Evolutionary conservation across 2,888 invertebrate species (phyloP).

Genomic region (Pristionchus fissidentatus): DNA sequence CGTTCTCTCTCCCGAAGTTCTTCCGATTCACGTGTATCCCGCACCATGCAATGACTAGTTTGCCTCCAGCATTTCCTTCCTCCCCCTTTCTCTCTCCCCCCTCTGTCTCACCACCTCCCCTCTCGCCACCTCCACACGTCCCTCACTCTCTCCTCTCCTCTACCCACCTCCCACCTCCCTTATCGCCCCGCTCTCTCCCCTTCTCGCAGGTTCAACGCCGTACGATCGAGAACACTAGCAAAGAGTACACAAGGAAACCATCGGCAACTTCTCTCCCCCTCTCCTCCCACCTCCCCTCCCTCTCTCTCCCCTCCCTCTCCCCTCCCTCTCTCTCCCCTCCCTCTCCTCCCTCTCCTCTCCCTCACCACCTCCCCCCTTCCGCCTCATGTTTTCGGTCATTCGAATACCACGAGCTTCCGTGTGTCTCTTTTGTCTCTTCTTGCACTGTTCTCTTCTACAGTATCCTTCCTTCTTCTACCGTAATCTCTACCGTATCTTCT

Average conservation of each 20-base stretch:
- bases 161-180: background rate
- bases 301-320: background rate
- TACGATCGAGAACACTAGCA: slow-evolving; percentile 24
- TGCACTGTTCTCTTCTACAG: no score
- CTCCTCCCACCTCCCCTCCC: background rate
- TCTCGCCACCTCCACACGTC: background rate
- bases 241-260: slow-evolving; percentile 36
- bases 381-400: no score
- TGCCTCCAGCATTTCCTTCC: slow-evolving; percentile 34
- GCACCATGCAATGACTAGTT: slow-evolving; percentile 27
- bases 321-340: background rate
- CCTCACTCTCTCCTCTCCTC: background rate
- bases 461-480: no score
- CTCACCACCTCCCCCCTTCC: background rate
- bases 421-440: no score
- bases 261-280: background rate
- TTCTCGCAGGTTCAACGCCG: slow-evolving; percentile 9
- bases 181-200: background rate
- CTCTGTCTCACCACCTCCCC: background rate
- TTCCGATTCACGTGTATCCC: background rate
- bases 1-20: background rate
- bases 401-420: no score
- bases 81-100: background rate
- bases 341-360: no score
- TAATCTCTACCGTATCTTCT: no score